Evolutionary conservation across 2,888 invertebrate genomes (phyloP).

Genomic region (Tenthredo notha): DNA sequence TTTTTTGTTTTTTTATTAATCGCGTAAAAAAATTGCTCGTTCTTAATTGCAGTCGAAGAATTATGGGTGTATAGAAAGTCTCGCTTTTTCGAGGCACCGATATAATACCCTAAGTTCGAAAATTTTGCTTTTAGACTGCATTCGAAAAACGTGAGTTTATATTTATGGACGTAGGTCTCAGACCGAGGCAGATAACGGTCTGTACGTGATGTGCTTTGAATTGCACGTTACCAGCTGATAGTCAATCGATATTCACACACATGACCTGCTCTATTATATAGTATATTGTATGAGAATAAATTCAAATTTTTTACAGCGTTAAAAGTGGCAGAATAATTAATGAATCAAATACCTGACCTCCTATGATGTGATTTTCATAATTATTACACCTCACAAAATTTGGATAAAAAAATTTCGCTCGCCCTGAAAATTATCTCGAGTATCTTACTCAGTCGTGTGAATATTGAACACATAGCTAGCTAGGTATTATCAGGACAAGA

Average conservation of each 20-base stretch:
- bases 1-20: no score
- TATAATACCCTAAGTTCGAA: background rate
- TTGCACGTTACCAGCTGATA: slow-evolving; percentile 57
- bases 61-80: background rate
- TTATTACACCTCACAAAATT: background rate
- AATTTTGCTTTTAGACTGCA: background rate
- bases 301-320: slow-evolving; percentile 55
- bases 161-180: background rate
- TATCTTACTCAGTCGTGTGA: background rate
- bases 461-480: background rate
- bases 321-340: slow-evolving; percentile 63
- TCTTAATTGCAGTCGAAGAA: no score
- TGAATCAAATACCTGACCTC: slow-evolving; percentile 43
- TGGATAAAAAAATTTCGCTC: background rate
- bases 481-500: background rate
- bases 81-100: background rate
- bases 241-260: slow-evolving; percentile 64
- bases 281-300: background rate
- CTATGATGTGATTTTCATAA: background rate
- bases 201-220: slow-evolving; percentile 32
- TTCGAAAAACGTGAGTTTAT: slow-evolving; percentile 8
- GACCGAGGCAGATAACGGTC: slow-evolving; percentile 18
- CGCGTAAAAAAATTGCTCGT: no score
- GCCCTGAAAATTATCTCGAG: background rate
- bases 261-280: slow-evolving; percentile 10